Evolutionary conservation across 2,888 invertebrate genomes (phyloP).

Genomic region (Pammene fasciana): DNA sequence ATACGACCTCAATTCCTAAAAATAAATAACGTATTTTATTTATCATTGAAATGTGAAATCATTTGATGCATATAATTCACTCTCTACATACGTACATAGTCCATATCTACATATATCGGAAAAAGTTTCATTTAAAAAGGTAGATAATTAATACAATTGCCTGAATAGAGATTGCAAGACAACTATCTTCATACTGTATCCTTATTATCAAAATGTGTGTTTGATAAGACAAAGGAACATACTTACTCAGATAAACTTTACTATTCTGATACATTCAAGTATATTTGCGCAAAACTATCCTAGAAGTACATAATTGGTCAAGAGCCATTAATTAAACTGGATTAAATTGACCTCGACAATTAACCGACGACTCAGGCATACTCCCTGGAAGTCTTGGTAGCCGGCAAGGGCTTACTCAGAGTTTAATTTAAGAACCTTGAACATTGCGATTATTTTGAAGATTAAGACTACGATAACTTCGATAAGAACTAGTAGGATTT

Average conservation of each 20-base stretch:
- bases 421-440: constrained; percentile 17
- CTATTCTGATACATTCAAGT: constrained; percentile 12
- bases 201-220: constrained; percentile 17
- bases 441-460: constrained; percentile 30
- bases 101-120: neutral
- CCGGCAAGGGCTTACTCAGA: constrained; percentile 19
- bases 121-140: neutral
- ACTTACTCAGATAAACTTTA: constrained; percentile 7
- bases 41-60: too few species aligned
- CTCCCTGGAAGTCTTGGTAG: constrained; percentile 23
- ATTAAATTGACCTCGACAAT: constrained; percentile 80
- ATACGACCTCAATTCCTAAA: too few species aligned
- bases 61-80: too few species aligned
- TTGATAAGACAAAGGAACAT: constrained; percentile 38
- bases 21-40: too few species aligned
- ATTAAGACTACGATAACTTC: constrained; percentile 23
- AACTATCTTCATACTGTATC: constrained; percentile 18
- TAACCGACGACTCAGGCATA: constrained; percentile 50
- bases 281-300: constrained; percentile 21
- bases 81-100: too few species aligned
- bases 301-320: constrained; percentile 20
- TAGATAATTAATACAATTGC: neutral
- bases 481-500: constrained; percentile 9
- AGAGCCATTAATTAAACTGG: constrained; percentile 68
- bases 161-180: neutral